Evolutionary conservation across 2,797 vertebrate genomes (phyloP), one percentile per base, ranked within the genome.

Genomic region (Miichthys miiuy): DNA sequence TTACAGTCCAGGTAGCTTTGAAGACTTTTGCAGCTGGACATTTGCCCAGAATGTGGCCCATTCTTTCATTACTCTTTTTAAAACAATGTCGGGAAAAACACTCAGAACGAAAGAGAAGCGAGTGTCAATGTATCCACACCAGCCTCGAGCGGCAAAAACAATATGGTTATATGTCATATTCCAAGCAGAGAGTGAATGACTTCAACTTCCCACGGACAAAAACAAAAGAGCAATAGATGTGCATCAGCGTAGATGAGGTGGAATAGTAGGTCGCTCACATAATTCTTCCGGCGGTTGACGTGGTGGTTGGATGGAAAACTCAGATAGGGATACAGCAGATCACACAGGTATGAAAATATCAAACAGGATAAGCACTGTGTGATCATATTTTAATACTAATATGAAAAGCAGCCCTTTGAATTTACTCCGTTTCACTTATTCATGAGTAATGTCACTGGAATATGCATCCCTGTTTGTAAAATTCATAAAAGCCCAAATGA

Each of bases 61-160:
- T 23, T 83, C 79, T 60, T 63, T 51, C 42, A 47, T 61, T 57
- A 27, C 72, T 25, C 48, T 81, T 81, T 78, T 61, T 18, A 80
- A 85, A 85, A 79, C 62, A 72, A 87, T 80, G 72, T 62, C 5
- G 16, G 79, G 44, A 80, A 88, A 88, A 79, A 56, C 5, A 23
- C 27, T 67, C 16, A 42, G 52, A 52, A 66, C 72, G 70, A 82
- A 72, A 62, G 6, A 67, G 46, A n/a, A 55, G 1, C 3, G 18
- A 46, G 52, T 17, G 14, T 20, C 48, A 56, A 27, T 41, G 34
- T 14, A 5, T 70, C 70, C 62, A 68, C 62, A 60, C n/a, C 38
- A 73, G 57, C 44, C 65, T 30, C 6, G 1, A 10, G 42, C 38
- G 2, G 44, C 0, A 5, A 54, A 75, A 42, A 55, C 57, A 68